phyloP scores from a whole-genome alignment of 2,797 vertebrate genomes.

The Todus mexicanus region DNA sequence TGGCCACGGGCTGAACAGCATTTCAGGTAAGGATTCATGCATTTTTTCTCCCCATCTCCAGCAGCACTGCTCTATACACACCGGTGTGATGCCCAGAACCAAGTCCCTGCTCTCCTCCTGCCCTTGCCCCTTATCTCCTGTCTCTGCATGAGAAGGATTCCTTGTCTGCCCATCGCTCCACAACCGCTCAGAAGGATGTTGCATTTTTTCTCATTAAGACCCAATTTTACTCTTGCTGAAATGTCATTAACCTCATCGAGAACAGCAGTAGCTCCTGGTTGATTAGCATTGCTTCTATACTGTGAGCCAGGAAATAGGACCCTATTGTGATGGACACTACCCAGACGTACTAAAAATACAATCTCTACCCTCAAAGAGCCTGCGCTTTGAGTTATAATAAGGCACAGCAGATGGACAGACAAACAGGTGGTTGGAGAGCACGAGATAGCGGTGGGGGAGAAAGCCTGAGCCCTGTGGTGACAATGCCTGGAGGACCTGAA shows the following conservation, averaged over 20 bases:
- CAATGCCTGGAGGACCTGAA: not conserved
- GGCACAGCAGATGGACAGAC: not conserved
- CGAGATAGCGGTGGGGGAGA: not conserved
- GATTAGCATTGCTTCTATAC: not conserved
- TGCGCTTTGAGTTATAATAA: rapidly evolving
- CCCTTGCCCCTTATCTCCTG: not conserved
- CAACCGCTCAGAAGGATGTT: rapidly evolving
- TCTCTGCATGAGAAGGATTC: not conserved
- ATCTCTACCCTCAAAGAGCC: not conserved
- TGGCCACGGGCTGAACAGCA: not conserved
- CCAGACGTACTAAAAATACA: not conserved
- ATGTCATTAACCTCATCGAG: rapidly evolving
- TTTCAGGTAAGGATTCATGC: conserved; percentile 41
- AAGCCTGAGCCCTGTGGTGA: not conserved
- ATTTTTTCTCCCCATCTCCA: not conserved
- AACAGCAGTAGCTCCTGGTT: not conserved
- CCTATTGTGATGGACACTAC: not conserved
- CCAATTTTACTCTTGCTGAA: not conserved
- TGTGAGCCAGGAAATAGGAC: not conserved
- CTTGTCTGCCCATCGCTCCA: not conserved
- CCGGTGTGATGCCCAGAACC: not conserved
- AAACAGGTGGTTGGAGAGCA: not conserved
- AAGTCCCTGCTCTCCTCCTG: not conserved
- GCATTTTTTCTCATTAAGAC: not conserved
- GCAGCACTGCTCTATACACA: not conserved